Base-by-base conservation (phyloP, 2,113 vertebrate genomes). In the Sylvicapra grimmia region DNA sequence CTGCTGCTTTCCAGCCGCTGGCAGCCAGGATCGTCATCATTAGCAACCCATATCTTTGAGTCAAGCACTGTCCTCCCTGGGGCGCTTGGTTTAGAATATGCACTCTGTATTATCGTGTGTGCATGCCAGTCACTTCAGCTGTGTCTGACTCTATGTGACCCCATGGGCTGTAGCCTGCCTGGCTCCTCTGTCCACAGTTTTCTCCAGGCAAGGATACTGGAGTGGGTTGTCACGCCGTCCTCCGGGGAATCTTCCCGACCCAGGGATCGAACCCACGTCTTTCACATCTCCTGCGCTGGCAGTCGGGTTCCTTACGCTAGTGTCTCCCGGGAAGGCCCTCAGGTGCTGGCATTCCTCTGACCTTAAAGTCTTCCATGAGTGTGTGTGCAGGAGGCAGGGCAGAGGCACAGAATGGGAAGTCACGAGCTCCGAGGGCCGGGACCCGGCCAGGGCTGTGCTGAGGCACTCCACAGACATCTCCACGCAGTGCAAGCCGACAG, bases 11-110 rank as follows among this genome's bases (percentile, higher is more conserved):
- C n/a, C 53, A 31, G 61, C 7, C 12, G 31, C 79, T 53, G 36
- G 36, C 31, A 33, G 11, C 65, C 56, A 36, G 12, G 3, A 2
- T 6, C 1, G 0, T 25, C 29, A 15, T 14, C 29, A 19, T 11
- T 4, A 29, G 21, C 31, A 33, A 10, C 13, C 16, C 12, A 0
- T 21, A 29, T 19, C 33, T 82, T 49, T 75, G 44, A 51, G 31
- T 65, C 59, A 65, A 65, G 27, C 31, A 1, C 29, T 40, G 77
- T 16, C 29, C 29, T 56, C 16, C 10, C 7, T 2, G 13, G 36
- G 44, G 15, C 63, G 31, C 91, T 51, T 27, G 63, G 49, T 72
- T 96, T 31, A 7, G 44, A 53, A 29, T 9, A 31, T n/a, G 14
- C 13, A 47, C 4, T 49, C 40, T 88, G 31, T 23, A 6, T 77